Conservation (phyloP, 2,113 vertebrate genomes). For the Brachypteracias leptosomus region DNA sequence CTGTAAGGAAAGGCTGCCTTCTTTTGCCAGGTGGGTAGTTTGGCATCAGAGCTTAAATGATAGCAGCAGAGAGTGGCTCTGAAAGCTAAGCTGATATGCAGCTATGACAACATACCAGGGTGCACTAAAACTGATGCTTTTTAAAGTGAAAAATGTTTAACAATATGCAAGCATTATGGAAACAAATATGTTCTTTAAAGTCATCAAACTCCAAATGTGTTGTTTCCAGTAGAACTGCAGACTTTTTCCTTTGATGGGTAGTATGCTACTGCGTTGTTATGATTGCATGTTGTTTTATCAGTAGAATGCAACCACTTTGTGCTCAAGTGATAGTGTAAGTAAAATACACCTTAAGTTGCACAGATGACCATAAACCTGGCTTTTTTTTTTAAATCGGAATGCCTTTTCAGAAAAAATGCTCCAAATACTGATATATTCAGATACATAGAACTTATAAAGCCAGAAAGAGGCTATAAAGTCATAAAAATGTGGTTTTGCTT, state of each 20-base stretch:
- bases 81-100: neutral
- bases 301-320: neutral
- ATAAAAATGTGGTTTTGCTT: neutral
- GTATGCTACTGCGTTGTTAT: neutral
- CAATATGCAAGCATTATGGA: neutral
- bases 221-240: neutral
- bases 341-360: neutral
- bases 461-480: neutral
- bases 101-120: too few relatives aligned
- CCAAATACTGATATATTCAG: neutral
- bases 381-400: neutral
- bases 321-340: neutral
- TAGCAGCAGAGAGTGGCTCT: neutral
- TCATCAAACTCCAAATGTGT: neutral
- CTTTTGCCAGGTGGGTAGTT: neutral
- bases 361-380: neutral
- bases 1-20: neutral
- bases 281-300: neutral
- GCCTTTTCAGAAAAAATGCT: neutral
- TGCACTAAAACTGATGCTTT: too few relatives aligned
- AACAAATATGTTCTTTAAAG: neutral
- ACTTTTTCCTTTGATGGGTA: neutral
- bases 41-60: neutral
- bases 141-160: neutral
- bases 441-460: neutral